Percentiles rank a stretch among this genome's conserved stretches.
phyloP scores from a whole-genome alignment of 1,140 invertebrate species.

The Leptinotarsa defecta region DNA sequence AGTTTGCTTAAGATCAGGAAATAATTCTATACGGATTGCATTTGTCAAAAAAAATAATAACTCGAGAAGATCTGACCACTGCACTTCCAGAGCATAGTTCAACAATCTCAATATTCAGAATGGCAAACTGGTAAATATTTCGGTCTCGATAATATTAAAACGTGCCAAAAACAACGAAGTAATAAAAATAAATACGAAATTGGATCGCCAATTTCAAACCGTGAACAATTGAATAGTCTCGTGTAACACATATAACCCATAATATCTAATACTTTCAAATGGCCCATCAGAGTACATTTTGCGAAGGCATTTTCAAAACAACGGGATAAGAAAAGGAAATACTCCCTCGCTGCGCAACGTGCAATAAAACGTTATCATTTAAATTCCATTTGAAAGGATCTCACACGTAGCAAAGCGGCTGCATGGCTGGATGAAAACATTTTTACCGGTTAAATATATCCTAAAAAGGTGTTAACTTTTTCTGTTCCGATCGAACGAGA shows the following conservation, averaged over 20 bases:
- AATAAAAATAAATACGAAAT: too few relatives aligned
- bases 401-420: neutral
- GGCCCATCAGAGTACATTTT: constrained; percentile 1
- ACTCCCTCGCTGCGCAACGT: neutral
- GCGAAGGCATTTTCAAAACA: neutral
- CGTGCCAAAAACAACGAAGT: too few relatives aligned
- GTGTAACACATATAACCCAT: neutral
- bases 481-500: neutral
- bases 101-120: too few relatives aligned
- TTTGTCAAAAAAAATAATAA: too few relatives aligned
- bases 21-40: too few relatives aligned
- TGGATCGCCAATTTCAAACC: too few relatives aligned
- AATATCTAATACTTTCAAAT: neutral
- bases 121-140: too few relatives aligned
- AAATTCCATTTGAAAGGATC: constrained; percentile 3
- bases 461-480: neutral
- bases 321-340: neutral
- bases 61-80: too few relatives aligned
- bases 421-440: constrained; percentile 1
- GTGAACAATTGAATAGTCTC: neutral
- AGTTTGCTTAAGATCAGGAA: too few relatives aligned
- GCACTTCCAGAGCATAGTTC: too few relatives aligned
- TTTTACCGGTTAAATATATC: constrained; percentile 3
- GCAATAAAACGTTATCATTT: constrained; percentile 8
- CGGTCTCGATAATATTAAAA: too few relatives aligned